Base-by-base conservation (phyloP, 2,797 vertebrate species). In the Sebastes matsubarae region DNA sequence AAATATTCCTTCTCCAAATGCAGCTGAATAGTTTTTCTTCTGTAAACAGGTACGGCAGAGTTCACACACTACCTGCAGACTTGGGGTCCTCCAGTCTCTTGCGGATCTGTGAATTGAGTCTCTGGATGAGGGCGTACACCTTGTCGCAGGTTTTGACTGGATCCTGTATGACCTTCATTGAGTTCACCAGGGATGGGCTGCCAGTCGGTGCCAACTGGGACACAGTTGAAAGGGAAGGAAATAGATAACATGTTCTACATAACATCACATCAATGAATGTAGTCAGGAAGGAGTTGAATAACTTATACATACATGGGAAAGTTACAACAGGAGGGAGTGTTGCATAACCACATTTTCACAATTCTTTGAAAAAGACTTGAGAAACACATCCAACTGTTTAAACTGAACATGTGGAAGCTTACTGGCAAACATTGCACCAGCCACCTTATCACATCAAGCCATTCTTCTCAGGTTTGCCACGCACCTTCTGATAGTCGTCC, bases 111-210 rank as follows among this genome's bases (percentile, higher is more conserved):
- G 95, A 95, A 20, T 96, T 99, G 80, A 99, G 98, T 79, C 95
- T 98, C 96, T 99, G 97, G 84, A 99, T 97, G 88, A 99, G 95
- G 72, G 93, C 72, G 87, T 98, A 97, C 36, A 99, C 97, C 72
- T 96, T 94, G 91, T 98, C 96, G 80, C 98, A 99, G 65, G 96
- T 97, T 64, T 92, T 94, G 60, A 99, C 97, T 0, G 98, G 98
- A 88, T 99, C 98, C 90, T 97, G 93, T 74, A 99, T 97, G n/a
- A 97, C 73, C 4, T 93, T 95, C 97, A 99, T 99, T 59, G 98
- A 99, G 90, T 96, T 99, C 59, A 97, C 89, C 80, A 99, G 89
- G 4, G 98, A 99, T 8, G 93, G 85, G 52, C 97, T 97, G 77
- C 95, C 89, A 24, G 97, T 98, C 5, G 98, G 97, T 6, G 98